Percentiles rank a stretch among this genome's conserved stretches.
Conservation (phyloP, 2,797 vertebrate species). For the Sebastes glaucus region DNA sequence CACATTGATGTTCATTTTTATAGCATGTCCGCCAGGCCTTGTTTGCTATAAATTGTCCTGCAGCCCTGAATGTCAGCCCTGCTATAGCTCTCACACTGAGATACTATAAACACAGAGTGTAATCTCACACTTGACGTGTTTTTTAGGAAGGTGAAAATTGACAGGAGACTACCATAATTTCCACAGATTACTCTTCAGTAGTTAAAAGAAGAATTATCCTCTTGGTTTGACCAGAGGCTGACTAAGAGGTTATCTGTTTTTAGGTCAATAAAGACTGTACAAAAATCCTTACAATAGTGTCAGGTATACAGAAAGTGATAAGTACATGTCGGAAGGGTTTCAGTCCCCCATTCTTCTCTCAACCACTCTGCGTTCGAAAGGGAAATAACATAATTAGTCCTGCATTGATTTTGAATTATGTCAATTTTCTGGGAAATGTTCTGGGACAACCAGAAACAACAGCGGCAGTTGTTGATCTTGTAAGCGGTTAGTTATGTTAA, state of each 20-base stretch:
- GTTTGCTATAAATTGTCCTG: background rate
- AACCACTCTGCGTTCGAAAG: background rate
- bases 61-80: constrained; percentile 9
- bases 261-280: background rate
- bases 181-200: background rate
- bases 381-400: constrained; percentile 35
- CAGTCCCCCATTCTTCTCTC: constrained; percentile 9
- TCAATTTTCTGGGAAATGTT: constrained; percentile 35
- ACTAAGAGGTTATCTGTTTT: background rate
- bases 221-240: background rate
- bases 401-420: constrained; percentile 45
- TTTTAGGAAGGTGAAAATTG: background rate
- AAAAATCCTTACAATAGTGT: background rate
- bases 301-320: background rate
- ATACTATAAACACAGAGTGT: background rate
- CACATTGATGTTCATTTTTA: constrained; percentile 38
- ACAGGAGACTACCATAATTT: background rate
- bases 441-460: background rate
- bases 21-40: background rate
- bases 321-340: constrained; percentile 8
- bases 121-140: background rate
- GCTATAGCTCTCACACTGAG: background rate
- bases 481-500: background rate
- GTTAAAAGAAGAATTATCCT: background rate
- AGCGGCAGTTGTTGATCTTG: constrained; percentile 1